phyloP scores from a whole-genome alignment of 2,797 vertebrate species.

The Lepus oiostolus region DNA sequence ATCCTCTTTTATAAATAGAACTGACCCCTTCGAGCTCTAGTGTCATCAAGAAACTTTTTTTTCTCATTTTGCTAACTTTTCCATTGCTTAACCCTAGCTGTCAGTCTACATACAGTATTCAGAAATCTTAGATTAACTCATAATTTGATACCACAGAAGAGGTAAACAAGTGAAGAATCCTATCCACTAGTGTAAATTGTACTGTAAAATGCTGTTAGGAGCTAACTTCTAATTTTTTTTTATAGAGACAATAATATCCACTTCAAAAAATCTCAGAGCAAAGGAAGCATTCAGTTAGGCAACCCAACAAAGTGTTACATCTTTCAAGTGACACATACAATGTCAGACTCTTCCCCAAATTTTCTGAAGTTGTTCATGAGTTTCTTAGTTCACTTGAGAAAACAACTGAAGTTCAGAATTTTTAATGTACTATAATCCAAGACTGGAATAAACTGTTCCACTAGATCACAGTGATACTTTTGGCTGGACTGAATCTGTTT shows the following conservation, averaged over 20 bases:
- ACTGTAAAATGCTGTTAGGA: background rate
- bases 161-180: background rate
- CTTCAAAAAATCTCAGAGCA: background rate
- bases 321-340: background rate
- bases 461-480: background rate
- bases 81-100: constrained; percentile 19
- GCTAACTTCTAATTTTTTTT: constrained; percentile 1
- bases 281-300: background rate
- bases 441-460: background rate
- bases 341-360: background rate
- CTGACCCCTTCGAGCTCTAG: constrained; percentile 60
- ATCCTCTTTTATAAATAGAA: constrained; percentile 77
- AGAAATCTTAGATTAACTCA: background rate
- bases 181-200: background rate
- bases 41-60: constrained; percentile 47
- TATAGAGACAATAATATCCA: background rate
- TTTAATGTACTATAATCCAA: background rate
- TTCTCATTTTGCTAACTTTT: background rate
- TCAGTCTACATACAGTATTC: background rate
- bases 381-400: background rate
- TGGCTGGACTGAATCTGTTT: background rate
- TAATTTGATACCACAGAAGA: constrained; percentile 67
- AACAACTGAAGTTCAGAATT: background rate
- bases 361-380: background rate
- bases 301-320: background rate